phyloP scores from a whole-genome alignment of 2,888 invertebrate species.

The Hypolimnas misippus region DNA sequence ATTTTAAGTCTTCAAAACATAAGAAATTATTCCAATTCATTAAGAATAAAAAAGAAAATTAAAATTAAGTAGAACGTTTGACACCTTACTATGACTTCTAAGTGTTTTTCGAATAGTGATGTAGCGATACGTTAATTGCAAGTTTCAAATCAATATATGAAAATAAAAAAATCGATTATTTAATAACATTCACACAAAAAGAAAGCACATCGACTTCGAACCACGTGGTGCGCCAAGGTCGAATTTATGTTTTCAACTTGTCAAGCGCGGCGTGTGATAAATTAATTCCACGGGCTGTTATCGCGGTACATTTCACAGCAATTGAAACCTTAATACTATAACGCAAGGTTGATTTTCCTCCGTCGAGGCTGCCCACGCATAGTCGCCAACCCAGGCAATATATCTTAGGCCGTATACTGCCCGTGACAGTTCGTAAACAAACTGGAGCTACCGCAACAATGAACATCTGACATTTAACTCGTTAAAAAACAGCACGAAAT shows the following conservation, averaged over 20 bases:
- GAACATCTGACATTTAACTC: constrained; percentile 49
- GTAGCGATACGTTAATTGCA: no score
- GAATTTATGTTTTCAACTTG: constrained; percentile 85
- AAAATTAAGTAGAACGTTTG: no score
- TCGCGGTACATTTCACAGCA: constrained; percentile 51
- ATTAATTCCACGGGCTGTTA: constrained; percentile 84
- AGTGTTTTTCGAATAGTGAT: no score
- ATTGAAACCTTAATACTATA: constrained; percentile 48
- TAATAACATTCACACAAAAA: constrained; percentile 51
- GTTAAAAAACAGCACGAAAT: constrained; percentile 33
- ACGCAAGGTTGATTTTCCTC: constrained; percentile 53
- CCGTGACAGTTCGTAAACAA: constrained; percentile 85
- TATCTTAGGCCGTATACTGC: constrained; percentile 84
- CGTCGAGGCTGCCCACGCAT: constrained; percentile 71
- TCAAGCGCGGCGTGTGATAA: constrained; percentile 85
- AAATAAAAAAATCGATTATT: constrained; percentile 46
- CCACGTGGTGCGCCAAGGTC: constrained; percentile 84
- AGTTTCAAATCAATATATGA: not conserved
- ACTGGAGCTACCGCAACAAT: constrained; percentile 84
- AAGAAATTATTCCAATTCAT: no score
- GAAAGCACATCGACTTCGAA: constrained; percentile 67
- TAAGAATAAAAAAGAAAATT: no score
- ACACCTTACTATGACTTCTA: no score
- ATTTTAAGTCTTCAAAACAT: no score
- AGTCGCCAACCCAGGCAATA: constrained; percentile 85